Evolutionary conservation across 2,888 invertebrate species (phyloP), one percentile per base, ranked within the genome.

Genomic region (Harpalus rubripes): DNA sequence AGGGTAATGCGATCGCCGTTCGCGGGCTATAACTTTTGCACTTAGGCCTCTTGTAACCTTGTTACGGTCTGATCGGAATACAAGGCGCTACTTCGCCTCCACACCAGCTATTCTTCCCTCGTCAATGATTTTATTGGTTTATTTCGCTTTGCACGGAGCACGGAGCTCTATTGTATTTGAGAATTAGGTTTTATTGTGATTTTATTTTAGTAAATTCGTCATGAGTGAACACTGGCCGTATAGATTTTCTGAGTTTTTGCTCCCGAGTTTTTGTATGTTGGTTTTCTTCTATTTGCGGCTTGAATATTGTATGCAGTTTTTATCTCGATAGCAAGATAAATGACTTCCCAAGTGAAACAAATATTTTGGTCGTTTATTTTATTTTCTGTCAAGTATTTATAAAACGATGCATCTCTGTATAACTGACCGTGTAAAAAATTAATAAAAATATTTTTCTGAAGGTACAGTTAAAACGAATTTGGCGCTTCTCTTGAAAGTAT

Each of bases 141-240:
- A 76, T 83, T 83, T 76, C 68, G 39, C 56, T 83, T 58, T 74
- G 56, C 72, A 32, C 83, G 72, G 18, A 15, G 56, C 72, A 32
- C 83, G 72, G 18, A 15, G 15, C 76, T n/a, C 76, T 83, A 83
- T 83, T 83, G 83, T 83, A 76, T 83, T 83, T 83, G 83, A 74
- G 76, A 83, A 83, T 83, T 83, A 83, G 61, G 83, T 83, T 83
- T 83, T 83, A 83, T 83, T 83, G 83, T 76, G 83, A 83, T 83
- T 83, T 76, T 76, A 83, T 83, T 83, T 83, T 22, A 83, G 83
- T 63, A 83, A 83, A 83, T 76, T 83, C 76, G 83, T 83, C 76
- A 83, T 83, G 52, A 82, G 32, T 15, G 39, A 72, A 82, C 58
- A 58, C 41, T 44, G 7, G 68, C 72, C 18, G 68, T 82, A 82